Conservation (phyloP, 2,888 invertebrate species). For the Dasysyrphus tricinctus region DNA sequence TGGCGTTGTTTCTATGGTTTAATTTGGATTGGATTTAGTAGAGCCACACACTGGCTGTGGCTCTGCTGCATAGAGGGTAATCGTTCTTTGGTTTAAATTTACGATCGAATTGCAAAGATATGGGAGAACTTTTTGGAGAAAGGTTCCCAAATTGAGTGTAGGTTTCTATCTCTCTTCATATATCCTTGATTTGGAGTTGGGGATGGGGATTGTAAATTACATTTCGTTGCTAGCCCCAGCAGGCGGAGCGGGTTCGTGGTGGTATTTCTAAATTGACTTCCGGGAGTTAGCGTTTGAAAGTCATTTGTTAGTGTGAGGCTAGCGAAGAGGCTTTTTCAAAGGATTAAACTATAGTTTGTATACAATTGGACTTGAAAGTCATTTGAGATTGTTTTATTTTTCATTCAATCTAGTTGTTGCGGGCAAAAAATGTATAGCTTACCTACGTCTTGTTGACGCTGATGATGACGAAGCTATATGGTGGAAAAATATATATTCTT, state of each 20-base stretch:
- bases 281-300: slow-evolving; percentile 44
- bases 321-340: neutral
- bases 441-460: too few relatives aligned
- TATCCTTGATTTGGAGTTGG: slow-evolving; percentile 2
- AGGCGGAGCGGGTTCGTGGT: neutral
- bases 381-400: slow-evolving; percentile 3
- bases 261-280: slow-evolving; percentile 65
- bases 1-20: slow-evolving; percentile 74
- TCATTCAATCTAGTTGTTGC: neutral
- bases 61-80: slow-evolving; percentile 34
- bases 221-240: slow-evolving; percentile 16
- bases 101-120: slow-evolving; percentile 42
- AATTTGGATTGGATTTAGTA: slow-evolving; percentile 72
- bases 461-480: too few relatives aligned
- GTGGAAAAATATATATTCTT: too few relatives aligned
- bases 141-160: slow-evolving; percentile 17
- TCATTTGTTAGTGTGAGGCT: slow-evolving; percentile 34
- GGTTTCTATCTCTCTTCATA: slow-evolving; percentile 20
- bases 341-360: slow-evolving; percentile 18
- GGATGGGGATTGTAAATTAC: slow-evolving; percentile 48
- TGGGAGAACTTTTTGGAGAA: slow-evolving; percentile 26
- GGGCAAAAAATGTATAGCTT: neutral
- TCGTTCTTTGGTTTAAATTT: slow-evolving; percentile 63
- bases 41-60: slow-evolving; percentile 14
- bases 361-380: slow-evolving; percentile 9